Conservation (phyloP, 1,140 invertebrate genomes). For the Drosophila arawakana region DNA sequence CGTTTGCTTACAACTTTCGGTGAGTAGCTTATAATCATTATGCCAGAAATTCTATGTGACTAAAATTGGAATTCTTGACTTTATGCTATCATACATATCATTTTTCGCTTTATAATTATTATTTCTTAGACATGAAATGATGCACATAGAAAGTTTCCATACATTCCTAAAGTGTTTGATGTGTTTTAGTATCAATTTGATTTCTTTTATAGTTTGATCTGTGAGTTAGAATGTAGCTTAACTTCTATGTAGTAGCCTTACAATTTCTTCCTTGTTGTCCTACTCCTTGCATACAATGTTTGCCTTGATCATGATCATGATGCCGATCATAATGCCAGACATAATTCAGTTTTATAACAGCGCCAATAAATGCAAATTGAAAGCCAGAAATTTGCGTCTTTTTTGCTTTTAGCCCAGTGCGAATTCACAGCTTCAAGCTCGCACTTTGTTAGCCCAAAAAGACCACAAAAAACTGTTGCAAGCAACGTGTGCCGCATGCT, state of each 20-base stretch:
- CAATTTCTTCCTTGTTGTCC: neutral
- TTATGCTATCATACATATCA: too few relatives aligned
- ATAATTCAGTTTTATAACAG: constrained; percentile 26
- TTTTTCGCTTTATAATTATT: too few relatives aligned
- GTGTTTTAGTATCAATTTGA: too few relatives aligned
- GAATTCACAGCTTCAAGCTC: constrained; percentile 12
- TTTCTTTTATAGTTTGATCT: too few relatives aligned
- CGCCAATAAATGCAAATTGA: constrained; percentile 77
- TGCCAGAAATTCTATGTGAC: too few relatives aligned
- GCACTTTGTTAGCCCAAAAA: constrained; percentile 12
- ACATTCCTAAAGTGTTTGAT: too few relatives aligned
- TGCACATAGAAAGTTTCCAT: too few relatives aligned
- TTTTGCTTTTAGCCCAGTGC: neutral
- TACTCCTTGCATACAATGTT: constrained; percentile 2
- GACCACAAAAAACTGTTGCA: constrained; percentile 17
- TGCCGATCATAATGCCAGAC: constrained; percentile 5
- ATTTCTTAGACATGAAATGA: too few relatives aligned
- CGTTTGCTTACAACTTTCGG: too few relatives aligned
- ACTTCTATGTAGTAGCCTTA: neutral
- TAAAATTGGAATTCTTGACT: too few relatives aligned
- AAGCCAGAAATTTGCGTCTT: constrained; percentile 13
- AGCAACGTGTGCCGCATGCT: constrained; percentile 16
- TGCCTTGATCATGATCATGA: neutral
- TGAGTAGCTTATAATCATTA: too few relatives aligned
- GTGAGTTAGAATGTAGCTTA: too few relatives aligned